Evolutionary conservation across 2,888 invertebrate species (phyloP).

Genomic region (Ceraclea dissimilis): DNA sequence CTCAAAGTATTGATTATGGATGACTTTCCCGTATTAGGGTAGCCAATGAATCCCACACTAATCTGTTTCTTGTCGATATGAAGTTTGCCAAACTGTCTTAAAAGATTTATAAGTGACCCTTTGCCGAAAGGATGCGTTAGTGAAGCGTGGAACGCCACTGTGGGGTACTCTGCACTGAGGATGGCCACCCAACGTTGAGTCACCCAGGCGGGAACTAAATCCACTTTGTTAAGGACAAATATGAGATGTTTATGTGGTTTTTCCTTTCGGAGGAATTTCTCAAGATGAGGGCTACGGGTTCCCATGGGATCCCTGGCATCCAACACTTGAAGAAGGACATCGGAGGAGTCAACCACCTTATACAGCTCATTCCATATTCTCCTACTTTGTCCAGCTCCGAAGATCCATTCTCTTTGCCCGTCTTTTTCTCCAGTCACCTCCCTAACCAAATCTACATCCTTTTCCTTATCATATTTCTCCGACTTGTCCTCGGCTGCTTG

Average conservation of each 20-base stretch:
- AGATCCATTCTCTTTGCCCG: slow-evolving; percentile 86
- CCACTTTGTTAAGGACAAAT: slow-evolving; percentile 94
- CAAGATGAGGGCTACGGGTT: slow-evolving; percentile 86
- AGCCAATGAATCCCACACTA: slow-evolving; percentile 97
- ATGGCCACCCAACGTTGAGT: slow-evolving; percentile 97
- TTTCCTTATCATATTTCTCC: slow-evolving; percentile 71
- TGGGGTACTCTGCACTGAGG: slow-evolving; percentile 91
- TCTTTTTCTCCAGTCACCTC: slow-evolving; percentile 76
- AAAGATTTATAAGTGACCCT: slow-evolving; percentile 90
- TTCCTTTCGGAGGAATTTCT: slow-evolving; percentile 87
- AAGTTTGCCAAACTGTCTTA: slow-evolving; percentile 91
- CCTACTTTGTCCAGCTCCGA: slow-evolving; percentile 92
- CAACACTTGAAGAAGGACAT: slow-evolving; percentile 91
- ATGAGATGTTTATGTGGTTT: slow-evolving; percentile 96
- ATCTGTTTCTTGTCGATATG: slow-evolving; percentile 98
- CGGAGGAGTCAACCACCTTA: slow-evolving; percentile 98
- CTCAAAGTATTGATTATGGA: slow-evolving; percentile 95
- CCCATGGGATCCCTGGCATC: slow-evolving; percentile 98
- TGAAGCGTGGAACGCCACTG: slow-evolving; percentile 98
- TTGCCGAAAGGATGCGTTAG: slow-evolving; percentile 97
- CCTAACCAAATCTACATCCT: slow-evolving; percentile 76
- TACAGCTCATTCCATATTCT: slow-evolving; percentile 99
- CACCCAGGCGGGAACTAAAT: slow-evolving; percentile 95
- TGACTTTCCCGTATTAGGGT: slow-evolving; percentile 98
- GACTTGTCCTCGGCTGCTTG: slow-evolving; percentile 62